Percentiles rank a stretch among this genome's conserved stretches.
Conservation (phyloP, 53 echinoderm and acorn worm species). For the Paelopatides confundens region DNA sequence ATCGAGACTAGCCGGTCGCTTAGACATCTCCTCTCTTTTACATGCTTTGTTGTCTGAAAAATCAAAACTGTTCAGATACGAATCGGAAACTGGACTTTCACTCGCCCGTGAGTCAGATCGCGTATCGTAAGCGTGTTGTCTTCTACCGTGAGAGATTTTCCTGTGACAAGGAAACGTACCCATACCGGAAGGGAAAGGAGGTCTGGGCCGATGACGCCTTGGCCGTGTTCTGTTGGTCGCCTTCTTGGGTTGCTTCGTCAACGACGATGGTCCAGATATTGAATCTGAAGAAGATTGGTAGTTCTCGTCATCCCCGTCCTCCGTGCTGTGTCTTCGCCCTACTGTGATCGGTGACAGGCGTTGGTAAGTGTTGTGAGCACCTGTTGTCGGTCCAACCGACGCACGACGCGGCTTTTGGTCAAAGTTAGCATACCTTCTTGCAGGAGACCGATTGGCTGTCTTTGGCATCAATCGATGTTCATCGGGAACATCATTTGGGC, state of each 20-base stretch:
- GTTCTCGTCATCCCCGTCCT: slow-evolving; percentile 45
- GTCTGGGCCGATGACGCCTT: slow-evolving; percentile 30
- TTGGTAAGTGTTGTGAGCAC: slow-evolving; percentile 11
- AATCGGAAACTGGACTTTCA: slow-evolving; percentile 51
- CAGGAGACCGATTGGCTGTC: slow-evolving; percentile 37
- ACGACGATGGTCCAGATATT: slow-evolving; percentile 8
- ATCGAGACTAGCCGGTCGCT: slow-evolving; percentile 44
- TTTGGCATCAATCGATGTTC: slow-evolving; percentile 4
- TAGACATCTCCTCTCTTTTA: slow-evolving; percentile 16
- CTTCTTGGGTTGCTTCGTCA: slow-evolving; percentile 35
- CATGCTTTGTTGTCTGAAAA: slow-evolving; percentile 20
- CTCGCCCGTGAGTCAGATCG: slow-evolving; percentile 40
- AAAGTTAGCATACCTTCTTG: neutral
- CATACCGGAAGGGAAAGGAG: slow-evolving; percentile 33
- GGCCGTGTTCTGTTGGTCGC: slow-evolving; percentile 6
- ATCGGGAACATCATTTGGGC: slow-evolving; percentile 8
- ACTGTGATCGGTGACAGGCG: slow-evolving; percentile 10
- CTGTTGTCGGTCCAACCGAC: slow-evolving; percentile 27
- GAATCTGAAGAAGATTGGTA: slow-evolving; percentile 49
- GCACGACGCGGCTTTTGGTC: slow-evolving; percentile 31
- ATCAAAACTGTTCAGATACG: slow-evolving; percentile 44
- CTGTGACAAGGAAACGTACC: slow-evolving; percentile 11
- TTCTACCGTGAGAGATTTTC: slow-evolving; percentile 6
- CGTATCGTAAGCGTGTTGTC: slow-evolving; percentile 23
- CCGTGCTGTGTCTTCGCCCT: slow-evolving; percentile 14